These are phyloP conservation scores for Zele albiditarsus DNA, from an alignment of 2,888 invertebrate species.

Conservation along the genomic window DNA sequence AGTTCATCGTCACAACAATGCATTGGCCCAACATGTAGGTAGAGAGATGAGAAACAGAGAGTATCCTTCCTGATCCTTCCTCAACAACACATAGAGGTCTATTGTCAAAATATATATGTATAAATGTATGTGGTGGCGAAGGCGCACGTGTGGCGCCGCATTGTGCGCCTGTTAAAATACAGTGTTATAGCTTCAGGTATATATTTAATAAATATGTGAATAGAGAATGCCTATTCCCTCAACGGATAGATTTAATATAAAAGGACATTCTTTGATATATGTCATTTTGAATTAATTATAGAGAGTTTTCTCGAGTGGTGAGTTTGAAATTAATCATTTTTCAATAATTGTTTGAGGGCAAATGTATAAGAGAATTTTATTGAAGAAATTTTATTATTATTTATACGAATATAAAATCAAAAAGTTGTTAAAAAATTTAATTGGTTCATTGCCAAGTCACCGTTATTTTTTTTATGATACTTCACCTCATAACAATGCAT, in stretches of 20 bases:
- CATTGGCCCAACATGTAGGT: background rate
- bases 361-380: too few relatives aligned
- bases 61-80: conserved; percentile 5
- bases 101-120: conserved; percentile 56
- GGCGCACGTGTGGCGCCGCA: conserved; percentile 55
- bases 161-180: conserved; percentile 60
- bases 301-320: too few relatives aligned
- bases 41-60: conserved; percentile 24
- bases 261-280: background rate
- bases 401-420: too few relatives aligned
- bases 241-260: background rate
- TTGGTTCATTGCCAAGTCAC: too few relatives aligned
- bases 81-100: conserved; percentile 50
- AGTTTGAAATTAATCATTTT: too few relatives aligned
- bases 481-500: too few relatives aligned
- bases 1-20: conserved; percentile 26
- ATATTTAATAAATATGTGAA: conserved; percentile 13
- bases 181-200: conserved; percentile 17
- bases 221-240: background rate
- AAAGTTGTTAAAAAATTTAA: too few relatives aligned
- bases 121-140: background rate
- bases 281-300: background rate
- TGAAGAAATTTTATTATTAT: too few relatives aligned
- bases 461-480: too few relatives aligned
- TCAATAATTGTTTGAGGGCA: too few relatives aligned